Percentiles rank a stretch among this genome's conserved stretches.
Conservation (phyloP, 2,888 invertebrate genomes). For the Agrochola circellaris region DNA sequence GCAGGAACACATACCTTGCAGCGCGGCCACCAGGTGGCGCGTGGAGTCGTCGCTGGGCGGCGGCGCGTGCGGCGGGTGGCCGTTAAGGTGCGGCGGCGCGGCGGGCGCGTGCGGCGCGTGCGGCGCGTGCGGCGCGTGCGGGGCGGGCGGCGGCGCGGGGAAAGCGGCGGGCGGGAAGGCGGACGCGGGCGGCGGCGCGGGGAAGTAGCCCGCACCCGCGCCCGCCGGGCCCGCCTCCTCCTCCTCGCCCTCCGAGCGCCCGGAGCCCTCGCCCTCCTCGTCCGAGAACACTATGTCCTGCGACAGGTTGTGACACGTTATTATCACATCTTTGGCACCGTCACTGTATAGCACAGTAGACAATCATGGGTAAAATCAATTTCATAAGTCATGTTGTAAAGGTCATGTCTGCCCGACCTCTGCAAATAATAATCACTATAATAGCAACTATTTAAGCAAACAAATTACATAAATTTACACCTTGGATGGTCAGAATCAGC, state of each 20-base stretch:
- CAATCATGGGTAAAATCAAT: not conserved
- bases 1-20: constrained; percentile 72
- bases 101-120: constrained; percentile 53
- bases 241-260: constrained; percentile 92
- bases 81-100: constrained; percentile 64
- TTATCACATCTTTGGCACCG: not conserved
- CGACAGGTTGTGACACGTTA: not conserved
- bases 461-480: not conserved
- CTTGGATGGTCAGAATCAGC: too few species aligned
- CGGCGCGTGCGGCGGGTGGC: constrained; percentile 71
- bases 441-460: not conserved
- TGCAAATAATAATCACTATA: not conserved
- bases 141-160: constrained; percentile 70
- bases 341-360: not conserved
- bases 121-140: constrained; percentile 20
- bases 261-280: constrained; percentile 89
- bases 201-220: constrained; percentile 74
- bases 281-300: constrained; percentile 91
- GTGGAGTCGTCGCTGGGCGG: constrained; percentile 67
- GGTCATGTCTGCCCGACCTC: not conserved
- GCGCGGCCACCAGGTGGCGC: constrained; percentile 62
- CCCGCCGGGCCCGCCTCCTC: constrained; percentile 84
- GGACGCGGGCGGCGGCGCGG: constrained; percentile 78
- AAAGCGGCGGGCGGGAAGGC: constrained; percentile 69
- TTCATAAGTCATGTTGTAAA: not conserved